Percentiles rank a stretch among this genome's conserved stretches.
Evolutionary conservation across 2,797 vertebrate species (phyloP).

Genomic region (Sphenodon punctatus): DNA sequence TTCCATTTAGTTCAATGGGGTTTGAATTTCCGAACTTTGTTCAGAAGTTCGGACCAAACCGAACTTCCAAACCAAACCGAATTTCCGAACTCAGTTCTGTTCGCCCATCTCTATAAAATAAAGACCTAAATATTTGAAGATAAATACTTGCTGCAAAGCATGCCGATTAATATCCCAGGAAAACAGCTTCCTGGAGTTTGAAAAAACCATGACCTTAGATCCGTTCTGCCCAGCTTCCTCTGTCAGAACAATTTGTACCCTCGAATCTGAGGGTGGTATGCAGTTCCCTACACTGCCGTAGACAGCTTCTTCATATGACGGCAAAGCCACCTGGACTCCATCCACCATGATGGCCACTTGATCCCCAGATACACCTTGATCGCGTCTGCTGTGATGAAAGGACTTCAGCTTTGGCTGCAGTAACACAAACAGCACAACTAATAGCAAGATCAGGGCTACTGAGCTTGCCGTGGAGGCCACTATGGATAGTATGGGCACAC

Average conservation of each 20-base stretch:
- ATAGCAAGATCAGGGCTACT: slow-evolving; percentile 89
- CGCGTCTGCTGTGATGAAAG: slow-evolving; percentile 92
- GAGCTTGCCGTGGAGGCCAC: slow-evolving; percentile 95
- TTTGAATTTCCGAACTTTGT: too few relatives aligned
- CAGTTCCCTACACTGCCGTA: slow-evolving; percentile 83
- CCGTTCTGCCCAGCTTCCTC: slow-evolving; percentile 79
- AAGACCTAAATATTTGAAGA: too few relatives aligned
- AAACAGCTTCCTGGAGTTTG: slow-evolving; percentile 54
- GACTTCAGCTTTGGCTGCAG: slow-evolving; percentile 96
- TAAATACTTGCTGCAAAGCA: too few relatives aligned
- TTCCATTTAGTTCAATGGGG: too few relatives aligned
- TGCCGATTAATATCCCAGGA: too few relatives aligned
- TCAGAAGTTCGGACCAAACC: too few relatives aligned
- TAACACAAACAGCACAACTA: slow-evolving; percentile 93
- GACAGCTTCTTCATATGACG: slow-evolving; percentile 95
- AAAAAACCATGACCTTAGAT: slow-evolving; percentile 59
- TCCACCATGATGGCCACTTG: slow-evolving; percentile 95
- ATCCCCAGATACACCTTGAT: slow-evolving; percentile 88
- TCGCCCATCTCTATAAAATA: too few relatives aligned
- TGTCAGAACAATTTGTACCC: slow-evolving; percentile 89
- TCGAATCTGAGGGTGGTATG: slow-evolving; percentile 81
- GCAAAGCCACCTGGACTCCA: slow-evolving; percentile 92
- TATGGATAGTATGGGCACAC: slow-evolving; percentile 91
- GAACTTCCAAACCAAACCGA: too few relatives aligned
- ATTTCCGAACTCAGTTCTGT: too few relatives aligned